phyloP scores from a whole-genome alignment of 2,888 invertebrate genomes.

The Heteromyza rotundicornis region DNA sequence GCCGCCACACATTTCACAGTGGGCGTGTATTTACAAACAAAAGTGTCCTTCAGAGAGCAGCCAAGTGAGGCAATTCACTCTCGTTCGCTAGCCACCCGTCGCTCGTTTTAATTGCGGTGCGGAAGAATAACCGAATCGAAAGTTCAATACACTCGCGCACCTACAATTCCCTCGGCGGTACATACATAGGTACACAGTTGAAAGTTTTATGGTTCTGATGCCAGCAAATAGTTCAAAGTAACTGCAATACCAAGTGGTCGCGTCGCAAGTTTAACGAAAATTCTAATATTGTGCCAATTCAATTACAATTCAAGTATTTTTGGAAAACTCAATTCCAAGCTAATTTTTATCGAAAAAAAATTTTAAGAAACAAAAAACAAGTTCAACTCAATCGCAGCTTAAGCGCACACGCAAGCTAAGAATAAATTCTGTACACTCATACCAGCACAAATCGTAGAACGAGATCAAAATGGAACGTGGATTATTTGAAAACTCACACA shows the following conservation, averaged over 20 bases:
- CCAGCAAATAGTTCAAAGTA: no score
- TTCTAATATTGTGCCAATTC: slow-evolving; percentile 15
- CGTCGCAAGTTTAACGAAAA: not conserved
- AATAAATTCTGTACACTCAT: not conserved
- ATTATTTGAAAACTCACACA: slow-evolving; percentile 24
- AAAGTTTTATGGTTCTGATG: no score
- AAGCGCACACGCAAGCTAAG: slow-evolving; percentile 12
- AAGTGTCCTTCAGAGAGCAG: slow-evolving; percentile 22
- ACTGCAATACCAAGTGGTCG: no score
- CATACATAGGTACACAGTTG: no score
- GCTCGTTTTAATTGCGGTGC: slow-evolving; percentile 10
- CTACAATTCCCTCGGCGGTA: no score
- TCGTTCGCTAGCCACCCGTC: no score
- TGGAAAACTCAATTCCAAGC: slow-evolving; percentile 3
- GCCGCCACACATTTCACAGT: no score
- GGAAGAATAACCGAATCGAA: not conserved
- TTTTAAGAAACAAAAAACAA: slow-evolving; percentile 32
- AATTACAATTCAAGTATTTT: slow-evolving; percentile 19
- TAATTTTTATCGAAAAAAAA: slow-evolving; percentile 5
- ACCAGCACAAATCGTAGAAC: slow-evolving; percentile 1
- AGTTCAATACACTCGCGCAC: slow-evolving; percentile 39
- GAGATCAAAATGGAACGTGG: slow-evolving; percentile 31
- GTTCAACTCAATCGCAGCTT: slow-evolving; percentile 8
- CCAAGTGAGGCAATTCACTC: no score
- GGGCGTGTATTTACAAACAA: slow-evolving; percentile 35